These are phyloP conservation scores for Trichechus manatus DNA, from an alignment of 2,113 vertebrate species.

Conservation along the genomic window DNA sequence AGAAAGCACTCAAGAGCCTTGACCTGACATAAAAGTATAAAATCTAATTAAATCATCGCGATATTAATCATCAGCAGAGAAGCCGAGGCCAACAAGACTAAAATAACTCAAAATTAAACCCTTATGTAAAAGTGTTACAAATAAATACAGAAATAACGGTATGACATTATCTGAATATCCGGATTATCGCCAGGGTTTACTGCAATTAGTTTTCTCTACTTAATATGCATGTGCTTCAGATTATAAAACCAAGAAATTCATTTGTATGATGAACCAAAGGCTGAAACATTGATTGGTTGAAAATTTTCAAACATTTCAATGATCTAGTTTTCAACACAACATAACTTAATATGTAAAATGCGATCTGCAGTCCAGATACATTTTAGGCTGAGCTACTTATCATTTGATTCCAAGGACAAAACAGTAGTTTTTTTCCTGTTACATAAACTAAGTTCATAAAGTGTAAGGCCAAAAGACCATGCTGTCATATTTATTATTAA, in stretches of 20 bases:
- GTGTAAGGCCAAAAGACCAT: background rate
- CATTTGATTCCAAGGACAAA: conserved; percentile 42
- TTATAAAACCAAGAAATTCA: conserved; percentile 51
- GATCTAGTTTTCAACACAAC: background rate
- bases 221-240: conserved; percentile 74
- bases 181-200: conserved; percentile 72
- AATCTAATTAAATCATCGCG: background rate
- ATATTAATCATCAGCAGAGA: conserved; percentile 25
- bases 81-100: conserved; percentile 3
- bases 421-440: background rate
- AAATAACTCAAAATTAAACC: conserved; percentile 61
- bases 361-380: background rate
- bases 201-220: conserved; percentile 59
- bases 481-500: background rate
- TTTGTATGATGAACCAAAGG: conserved; percentile 30
- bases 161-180: conserved; percentile 64
- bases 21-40: background rate
- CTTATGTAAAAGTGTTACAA: conserved; percentile 73
- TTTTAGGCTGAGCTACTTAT: background rate
- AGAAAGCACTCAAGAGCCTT: background rate
- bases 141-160: conserved; percentile 66
- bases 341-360: background rate
- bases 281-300: background rate
- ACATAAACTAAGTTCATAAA: background rate
- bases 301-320: background rate